Evolutionary conservation across 1,140 invertebrate genomes (phyloP).

Genomic region (Drosophila parvula): DNA sequence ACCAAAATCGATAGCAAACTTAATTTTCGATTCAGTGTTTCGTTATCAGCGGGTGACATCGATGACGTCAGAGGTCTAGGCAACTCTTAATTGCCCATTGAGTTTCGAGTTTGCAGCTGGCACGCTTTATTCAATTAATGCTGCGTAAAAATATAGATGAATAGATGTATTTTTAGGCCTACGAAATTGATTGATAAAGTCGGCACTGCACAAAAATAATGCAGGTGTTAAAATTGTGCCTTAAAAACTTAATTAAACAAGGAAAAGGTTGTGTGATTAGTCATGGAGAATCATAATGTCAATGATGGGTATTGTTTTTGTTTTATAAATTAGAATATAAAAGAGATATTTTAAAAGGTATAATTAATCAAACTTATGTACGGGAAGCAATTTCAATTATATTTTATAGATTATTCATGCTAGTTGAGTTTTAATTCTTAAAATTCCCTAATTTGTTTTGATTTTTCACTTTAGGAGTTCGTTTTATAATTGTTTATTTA

Average conservation of each 20-base stretch:
- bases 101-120: constrained; percentile 59
- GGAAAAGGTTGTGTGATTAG: background rate
- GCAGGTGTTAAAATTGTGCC: background rate
- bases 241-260: background rate
- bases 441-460: too few species aligned
- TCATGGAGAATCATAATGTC: background rate
- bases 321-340: too few species aligned
- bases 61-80: constrained; percentile 58
- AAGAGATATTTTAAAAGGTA: background rate
- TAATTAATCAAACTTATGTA: too few species aligned
- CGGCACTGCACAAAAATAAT: constrained; percentile 13
- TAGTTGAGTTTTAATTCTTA: too few species aligned
- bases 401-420: too few species aligned
- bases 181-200: constrained; percentile 49
- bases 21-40: constrained; percentile 64
- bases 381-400: too few species aligned
- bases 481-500: too few species aligned
- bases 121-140: constrained; percentile 70
- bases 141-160: constrained; percentile 50
- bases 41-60: constrained; percentile 60
- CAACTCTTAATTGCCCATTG: constrained; percentile 67
- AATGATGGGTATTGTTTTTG: background rate
- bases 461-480: too few species aligned
- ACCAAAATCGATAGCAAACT: constrained; percentile 74
- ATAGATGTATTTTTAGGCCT: constrained; percentile 56